Percentiles rank a stretch among this genome's conserved stretches.
phyloP scores from a whole-genome alignment of 2,888 invertebrate genomes.

The Emmelina monodactyla region DNA sequence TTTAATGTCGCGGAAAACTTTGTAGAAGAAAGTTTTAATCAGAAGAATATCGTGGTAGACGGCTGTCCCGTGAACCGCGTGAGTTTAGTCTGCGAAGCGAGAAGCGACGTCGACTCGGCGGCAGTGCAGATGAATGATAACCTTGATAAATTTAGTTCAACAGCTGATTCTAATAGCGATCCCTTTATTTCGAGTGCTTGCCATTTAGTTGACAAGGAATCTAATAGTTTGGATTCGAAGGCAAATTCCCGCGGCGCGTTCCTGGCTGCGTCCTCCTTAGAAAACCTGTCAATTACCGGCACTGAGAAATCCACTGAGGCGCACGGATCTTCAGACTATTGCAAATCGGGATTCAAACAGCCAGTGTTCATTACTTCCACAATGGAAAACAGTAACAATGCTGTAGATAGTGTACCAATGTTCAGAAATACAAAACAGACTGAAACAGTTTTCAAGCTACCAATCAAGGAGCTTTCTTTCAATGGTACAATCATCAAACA shows the following conservation, averaged over 20 bases:
- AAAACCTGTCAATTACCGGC: conserved; percentile 35
- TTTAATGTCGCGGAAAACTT: conserved; percentile 45
- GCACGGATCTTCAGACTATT: conserved; percentile 44
- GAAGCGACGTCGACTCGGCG: conserved; percentile 40
- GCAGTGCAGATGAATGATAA: conserved; percentile 27
- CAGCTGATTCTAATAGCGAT: conserved; percentile 26
- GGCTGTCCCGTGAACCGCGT: conserved; percentile 29
- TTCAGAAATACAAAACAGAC: conserved; percentile 38
- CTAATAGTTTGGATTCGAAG: conserved; percentile 25
- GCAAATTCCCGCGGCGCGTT: conserved; percentile 33
- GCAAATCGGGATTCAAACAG: conserved; percentile 36
- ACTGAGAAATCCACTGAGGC: conserved; percentile 43
- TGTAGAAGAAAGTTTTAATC: conserved; percentile 25
- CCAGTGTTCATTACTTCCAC: conserved; percentile 54
- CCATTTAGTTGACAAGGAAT: conserved; percentile 27
- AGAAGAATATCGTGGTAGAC: conserved; percentile 21
- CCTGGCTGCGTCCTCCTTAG: conserved; percentile 31
- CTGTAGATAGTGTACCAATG: conserved; percentile 51
- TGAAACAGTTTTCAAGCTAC: conserved; percentile 51
- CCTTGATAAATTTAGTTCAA: conserved; percentile 31
- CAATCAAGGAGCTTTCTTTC: conserved; percentile 51
- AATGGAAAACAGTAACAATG: conserved; percentile 63
- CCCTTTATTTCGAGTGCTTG: conserved; percentile 25
- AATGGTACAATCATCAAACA: conserved; percentile 57
- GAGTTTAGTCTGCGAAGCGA: conserved; percentile 26